Evolutionary conservation across 1,140 invertebrate genomes (phyloP), one percentile per base, ranked within the genome.

Genomic region (Trichonephila inaurata): DNA sequence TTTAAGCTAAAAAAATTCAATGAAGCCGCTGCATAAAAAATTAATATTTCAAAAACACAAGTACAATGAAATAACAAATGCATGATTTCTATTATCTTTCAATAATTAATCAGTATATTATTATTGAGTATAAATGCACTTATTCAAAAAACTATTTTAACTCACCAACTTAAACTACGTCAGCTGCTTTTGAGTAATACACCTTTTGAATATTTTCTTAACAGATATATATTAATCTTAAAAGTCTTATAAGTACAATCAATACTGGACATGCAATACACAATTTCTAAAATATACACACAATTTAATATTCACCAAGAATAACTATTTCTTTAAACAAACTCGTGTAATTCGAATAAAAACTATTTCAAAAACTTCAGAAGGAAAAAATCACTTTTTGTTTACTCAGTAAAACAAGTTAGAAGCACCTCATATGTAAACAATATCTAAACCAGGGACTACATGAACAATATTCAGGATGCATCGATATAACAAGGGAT

Each of bases 391-490:
- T 69, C 6, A 24, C n/a, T 69, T 69, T 21, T 62, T n/a, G 51
- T 10, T 51, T 12, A 51, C 51, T 77, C 33, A 77, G 28, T 18
- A 77, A 77, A 77, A 77, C 72, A 77, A 77, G 72, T 33, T 19
- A 40, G 28, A 77, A 77, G 72, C 72, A 77, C 72, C 72, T 77
- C 18, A 33, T 77, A 77, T 77, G 4, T 40, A 40, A 77, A 77
- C 72, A 77, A 77, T 77, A 77, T 40, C 18, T 33, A 77, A 51
- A 77, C 21, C 72, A 16, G 72, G 72, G 4, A 33, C 28, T 18
- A 12, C 18, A 21, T 51, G 24, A 33, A 77, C 14, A 77, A 33
- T n/a, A 69, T 10, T 69, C n/a, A 14, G 21, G n/a, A 51, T 51
- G 6, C 21, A n/a, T 6, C 14, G 61, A 8, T 8, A 19, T 69